Percentiles rank a stretch among this genome's conserved stretches.
Conservation (phyloP, 2,797 vertebrate species). For the Coendou prehensilis region DNA sequence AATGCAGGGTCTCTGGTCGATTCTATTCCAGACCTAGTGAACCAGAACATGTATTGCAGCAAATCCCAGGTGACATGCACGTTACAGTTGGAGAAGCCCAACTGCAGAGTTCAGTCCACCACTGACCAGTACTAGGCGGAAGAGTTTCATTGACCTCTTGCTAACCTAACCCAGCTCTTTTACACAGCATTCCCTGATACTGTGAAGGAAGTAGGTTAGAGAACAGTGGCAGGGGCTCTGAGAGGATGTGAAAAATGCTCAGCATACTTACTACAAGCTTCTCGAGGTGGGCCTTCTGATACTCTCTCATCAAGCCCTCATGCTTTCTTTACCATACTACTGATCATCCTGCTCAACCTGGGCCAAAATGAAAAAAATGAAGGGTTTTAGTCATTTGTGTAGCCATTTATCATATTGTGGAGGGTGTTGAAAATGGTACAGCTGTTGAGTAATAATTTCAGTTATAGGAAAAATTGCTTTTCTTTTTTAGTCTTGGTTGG, state of each 20-base stretch:
- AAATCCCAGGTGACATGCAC: no score
- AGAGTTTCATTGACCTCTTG: not conserved
- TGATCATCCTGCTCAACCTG: not conserved
- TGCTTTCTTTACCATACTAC: not conserved
- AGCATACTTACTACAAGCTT: not conserved
- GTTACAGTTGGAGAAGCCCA: not conserved
- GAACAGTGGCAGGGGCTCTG: not conserved
- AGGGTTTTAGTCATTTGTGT: not conserved
- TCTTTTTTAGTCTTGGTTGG: not conserved
- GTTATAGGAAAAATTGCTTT: not conserved
- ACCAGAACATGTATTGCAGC: not conserved
- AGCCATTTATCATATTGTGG: not conserved
- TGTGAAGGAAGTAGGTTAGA: no score
- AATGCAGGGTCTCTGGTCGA: not conserved
- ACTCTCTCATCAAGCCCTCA: not conserved
- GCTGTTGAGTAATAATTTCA: not conserved
- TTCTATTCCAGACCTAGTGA: not conserved
- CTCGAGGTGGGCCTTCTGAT: not conserved
- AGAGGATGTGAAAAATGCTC: not conserved
- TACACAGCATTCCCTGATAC: no score
- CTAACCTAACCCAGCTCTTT: not conserved
- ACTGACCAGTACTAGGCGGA: not conserved
- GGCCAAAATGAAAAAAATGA: not conserved
- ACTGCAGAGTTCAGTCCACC: not conserved
- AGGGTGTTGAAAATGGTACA: not conserved